Percentiles rank a stretch among this genome's conserved stretches.
Conservation (phyloP, 1,140 invertebrate genomes). For the Muscidifurax raptorellus region DNA sequence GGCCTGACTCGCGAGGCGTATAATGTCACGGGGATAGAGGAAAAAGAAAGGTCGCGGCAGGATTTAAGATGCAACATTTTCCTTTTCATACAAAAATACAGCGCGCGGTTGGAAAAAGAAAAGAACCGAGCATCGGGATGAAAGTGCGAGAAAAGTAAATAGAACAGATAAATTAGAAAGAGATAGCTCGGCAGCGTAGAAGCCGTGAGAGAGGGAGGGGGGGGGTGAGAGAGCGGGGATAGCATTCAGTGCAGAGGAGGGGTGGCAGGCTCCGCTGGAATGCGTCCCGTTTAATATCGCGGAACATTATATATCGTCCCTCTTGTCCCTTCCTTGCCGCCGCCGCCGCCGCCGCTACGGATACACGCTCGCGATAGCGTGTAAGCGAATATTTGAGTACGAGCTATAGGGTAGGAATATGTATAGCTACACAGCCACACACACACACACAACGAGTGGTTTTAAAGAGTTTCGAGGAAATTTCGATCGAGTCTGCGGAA, state of each 20-base stretch:
- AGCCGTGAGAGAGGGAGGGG: constrained; percentile 42
- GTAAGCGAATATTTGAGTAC: constrained; percentile 49
- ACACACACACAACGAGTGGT: neutral
- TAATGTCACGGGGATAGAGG: neutral
- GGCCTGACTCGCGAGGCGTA: neutral
- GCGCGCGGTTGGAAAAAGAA: constrained; percentile 31
- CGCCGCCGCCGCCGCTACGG: constrained; percentile 18
- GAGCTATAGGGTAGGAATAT: neutral
- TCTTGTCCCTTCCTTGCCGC: constrained; percentile 66
- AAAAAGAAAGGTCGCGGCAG: neutral
- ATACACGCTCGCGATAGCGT: constrained; percentile 50
- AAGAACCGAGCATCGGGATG: neutral
- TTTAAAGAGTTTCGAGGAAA: constrained; percentile 9
- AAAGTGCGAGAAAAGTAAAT: constrained; percentile 41
- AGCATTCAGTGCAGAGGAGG: constrained; percentile 69
- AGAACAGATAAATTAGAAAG: constrained; percentile 46
- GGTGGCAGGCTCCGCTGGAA: constrained; percentile 69
- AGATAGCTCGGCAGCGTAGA: constrained; percentile 31
- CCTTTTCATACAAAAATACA: neutral
- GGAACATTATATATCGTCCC: constrained; percentile 76
- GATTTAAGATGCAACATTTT: constrained; percentile 4
- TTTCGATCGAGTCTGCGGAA: constrained; percentile 21
- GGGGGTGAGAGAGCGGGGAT: constrained; percentile 54
- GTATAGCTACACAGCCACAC: neutral
- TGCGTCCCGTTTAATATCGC: constrained; percentile 76